Base-by-base conservation (phyloP, 2,113 vertebrate genomes). In the Saimiri boliviensis region DNA sequence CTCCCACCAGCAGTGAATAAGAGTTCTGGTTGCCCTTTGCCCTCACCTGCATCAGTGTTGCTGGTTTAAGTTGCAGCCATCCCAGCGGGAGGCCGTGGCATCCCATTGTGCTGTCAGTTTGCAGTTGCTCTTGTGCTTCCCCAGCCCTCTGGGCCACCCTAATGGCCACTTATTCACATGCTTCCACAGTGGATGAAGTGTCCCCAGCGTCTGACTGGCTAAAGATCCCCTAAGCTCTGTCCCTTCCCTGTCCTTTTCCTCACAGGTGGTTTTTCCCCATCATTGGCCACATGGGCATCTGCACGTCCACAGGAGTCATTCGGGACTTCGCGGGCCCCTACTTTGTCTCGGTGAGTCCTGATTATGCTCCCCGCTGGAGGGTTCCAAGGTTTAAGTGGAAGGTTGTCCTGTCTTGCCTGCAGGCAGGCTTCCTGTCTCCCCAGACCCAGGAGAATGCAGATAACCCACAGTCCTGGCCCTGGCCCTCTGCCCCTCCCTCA, bases 261-360 rank as follows among this genome's bases (percentile, higher is more conserved):
- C 5, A 25, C 96, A 99, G 99, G 95, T 99, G 99, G 99, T 98
- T 99, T 85, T 99, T 99, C 90, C 99, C 99, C 0, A 99, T 99
- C 97, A 99, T 99, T 0, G 99, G 99, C 89, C 99, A 99, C 98
- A 99, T 99, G 99, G 99, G 99, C 0, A 99, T 99, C 97, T 99
- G 99, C 98, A 99, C 99, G 0, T 99, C 99, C 7, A 96, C 99
- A 0, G 99, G 99, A 74, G 97, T 99, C 97, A 99, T 99, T 89
- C 98, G 99, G 68, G 99, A 99, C 97, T 99, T 99, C 2, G 99
- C 99, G 0, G 99, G 99, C 77, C 99, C 99, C 0, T 99, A 99
- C 95, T 99, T 99, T 42, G 99, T 99, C 85, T 99, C 99, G 1
- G 99, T 99, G 92, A 99, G 99, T 98, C 56, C 77, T 42, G 5